Evolutionary conservation across 2,888 invertebrate species (phyloP).

Genomic region (Zonitis immaculata): DNA sequence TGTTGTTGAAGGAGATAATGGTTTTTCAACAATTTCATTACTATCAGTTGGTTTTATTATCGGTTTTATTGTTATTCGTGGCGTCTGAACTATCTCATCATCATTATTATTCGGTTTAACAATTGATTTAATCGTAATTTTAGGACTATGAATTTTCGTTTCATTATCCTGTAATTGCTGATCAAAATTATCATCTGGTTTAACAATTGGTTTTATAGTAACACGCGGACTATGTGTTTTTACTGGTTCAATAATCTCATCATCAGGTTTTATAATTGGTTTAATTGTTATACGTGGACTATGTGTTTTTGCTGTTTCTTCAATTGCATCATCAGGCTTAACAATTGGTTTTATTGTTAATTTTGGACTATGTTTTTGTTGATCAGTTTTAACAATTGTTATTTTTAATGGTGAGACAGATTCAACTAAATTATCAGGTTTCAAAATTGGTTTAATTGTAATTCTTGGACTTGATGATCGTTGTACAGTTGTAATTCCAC

Average conservation of each 20-base stretch:
- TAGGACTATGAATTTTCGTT: conserved; percentile 28
- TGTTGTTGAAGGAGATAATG: not conserved
- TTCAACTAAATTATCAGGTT: conserved; percentile 30
- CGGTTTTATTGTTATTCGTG: conserved; percentile 54
- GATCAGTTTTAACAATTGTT: conserved; percentile 39
- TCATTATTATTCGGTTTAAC: conserved; percentile 36
- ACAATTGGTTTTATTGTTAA: conserved; percentile 50
- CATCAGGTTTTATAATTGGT: conserved; percentile 39
- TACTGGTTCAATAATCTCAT: conserved; percentile 42
- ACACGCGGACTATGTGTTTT: conserved; percentile 20
- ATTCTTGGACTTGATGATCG: conserved; percentile 44
- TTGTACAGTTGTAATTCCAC: conserved; percentile 15
- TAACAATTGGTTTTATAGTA: conserved; percentile 54
- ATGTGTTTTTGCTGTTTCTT: conserved; percentile 20
- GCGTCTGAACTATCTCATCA: conserved; percentile 18
- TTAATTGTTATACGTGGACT: conserved; percentile 55
- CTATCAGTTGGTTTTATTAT: conserved; percentile 48
- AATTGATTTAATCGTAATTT: conserved; percentile 54
- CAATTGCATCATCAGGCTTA: conserved; percentile 38
- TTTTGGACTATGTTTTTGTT: conserved; percentile 34
- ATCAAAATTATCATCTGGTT: conserved; percentile 41
- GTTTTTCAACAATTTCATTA: conserved; percentile 8
- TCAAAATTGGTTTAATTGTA: conserved; percentile 48
- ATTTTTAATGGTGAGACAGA: conserved; percentile 41
- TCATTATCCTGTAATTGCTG: conserved; percentile 10